Conservation (phyloP, 2,113 vertebrate species). For the Lichenostomus cassidix region DNA sequence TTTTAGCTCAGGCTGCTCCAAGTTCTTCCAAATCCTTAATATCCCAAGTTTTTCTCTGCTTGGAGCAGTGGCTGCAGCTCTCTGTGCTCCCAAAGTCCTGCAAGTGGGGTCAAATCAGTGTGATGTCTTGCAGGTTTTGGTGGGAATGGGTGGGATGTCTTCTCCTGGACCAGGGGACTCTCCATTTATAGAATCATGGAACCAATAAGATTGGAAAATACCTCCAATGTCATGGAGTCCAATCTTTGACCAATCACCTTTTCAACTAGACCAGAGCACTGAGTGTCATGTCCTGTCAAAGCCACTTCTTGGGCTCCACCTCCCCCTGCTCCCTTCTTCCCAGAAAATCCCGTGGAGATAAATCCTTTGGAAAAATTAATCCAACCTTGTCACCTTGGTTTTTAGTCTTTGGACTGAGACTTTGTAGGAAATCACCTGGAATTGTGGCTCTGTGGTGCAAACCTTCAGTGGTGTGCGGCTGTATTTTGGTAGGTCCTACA, state of each 20-base stretch:
- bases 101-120: fast-evolving
- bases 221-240: neutral
- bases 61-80: fast-evolving
- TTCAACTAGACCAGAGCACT: neutral
- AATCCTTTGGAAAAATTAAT: neutral
- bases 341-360: neutral
- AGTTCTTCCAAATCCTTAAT: neutral
- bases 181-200: neutral
- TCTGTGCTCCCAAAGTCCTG: fast-evolving
- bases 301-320: neutral
- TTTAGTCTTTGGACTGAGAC: neutral
- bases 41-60: neutral
- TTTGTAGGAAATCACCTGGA: neutral
- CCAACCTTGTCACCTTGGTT: neutral
- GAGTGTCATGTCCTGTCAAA: neutral
- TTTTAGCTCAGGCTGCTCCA: neutral
- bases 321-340: neutral
- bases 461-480: neutral
- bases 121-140: fast-evolving
- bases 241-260: neutral
- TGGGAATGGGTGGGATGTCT: neutral
- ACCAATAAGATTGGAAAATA: neutral
- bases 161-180: neutral
- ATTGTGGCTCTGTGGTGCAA: neutral
- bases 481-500: neutral